Conservation (phyloP, 2,888 invertebrate species). For the Ormyrus pomaceus region DNA sequence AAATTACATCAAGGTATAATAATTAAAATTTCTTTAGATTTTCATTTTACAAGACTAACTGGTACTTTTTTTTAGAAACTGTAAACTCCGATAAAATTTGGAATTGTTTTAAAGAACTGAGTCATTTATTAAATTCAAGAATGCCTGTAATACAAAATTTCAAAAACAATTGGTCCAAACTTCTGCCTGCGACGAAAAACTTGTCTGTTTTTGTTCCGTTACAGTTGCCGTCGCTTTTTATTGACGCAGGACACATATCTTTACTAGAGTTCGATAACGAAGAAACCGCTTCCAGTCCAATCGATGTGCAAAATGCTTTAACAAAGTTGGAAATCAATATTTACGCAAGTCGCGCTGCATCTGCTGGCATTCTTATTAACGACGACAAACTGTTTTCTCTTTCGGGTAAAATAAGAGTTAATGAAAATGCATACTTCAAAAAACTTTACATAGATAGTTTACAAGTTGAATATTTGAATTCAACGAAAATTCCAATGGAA, state of each 20-base stretch:
- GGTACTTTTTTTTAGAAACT: conserved; percentile 8
- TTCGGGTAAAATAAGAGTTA: conserved; percentile 57
- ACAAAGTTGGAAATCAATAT: conserved; percentile 44
- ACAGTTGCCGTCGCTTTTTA: neutral
- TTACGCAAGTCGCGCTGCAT: conserved; percentile 30
- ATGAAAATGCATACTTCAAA: conserved; percentile 60
- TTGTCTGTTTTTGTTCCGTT: conserved; percentile 6
- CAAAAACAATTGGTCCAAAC: conserved; percentile 59
- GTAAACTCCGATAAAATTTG: conserved; percentile 13
- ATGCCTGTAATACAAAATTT: conserved; percentile 60
- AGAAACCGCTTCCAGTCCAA: neutral
- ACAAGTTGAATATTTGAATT: conserved; percentile 60
- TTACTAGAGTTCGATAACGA: conserved; percentile 42
- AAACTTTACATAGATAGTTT: conserved; percentile 62
- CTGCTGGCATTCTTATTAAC: conserved; percentile 19
- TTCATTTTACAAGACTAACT: neutral
- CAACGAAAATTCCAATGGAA: conserved; percentile 46
- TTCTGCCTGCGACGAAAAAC: conserved; percentile 58
- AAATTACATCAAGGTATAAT: neutral
- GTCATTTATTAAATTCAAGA: conserved; percentile 59
- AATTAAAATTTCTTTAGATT: neutral
- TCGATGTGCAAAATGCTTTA: conserved; percentile 43
- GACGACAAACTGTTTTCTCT: conserved; percentile 36
- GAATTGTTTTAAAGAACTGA: conserved; percentile 62
- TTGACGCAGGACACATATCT: conserved; percentile 36